Base-by-base conservation (phyloP, 1,140 invertebrate genomes). In the Adelges cooleyi region DNA sequence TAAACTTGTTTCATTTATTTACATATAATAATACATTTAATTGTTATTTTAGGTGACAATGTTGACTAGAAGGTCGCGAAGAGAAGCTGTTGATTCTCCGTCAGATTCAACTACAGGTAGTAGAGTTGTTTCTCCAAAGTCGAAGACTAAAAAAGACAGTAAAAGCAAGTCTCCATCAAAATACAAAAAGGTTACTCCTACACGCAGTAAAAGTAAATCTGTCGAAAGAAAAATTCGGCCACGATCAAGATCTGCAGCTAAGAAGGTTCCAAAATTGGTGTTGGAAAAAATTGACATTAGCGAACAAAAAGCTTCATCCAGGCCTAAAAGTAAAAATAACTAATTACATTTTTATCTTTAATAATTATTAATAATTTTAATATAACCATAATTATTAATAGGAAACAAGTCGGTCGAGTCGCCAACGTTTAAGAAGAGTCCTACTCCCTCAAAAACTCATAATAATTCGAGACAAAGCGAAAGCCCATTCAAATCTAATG, bases 41-140 rank as follows among this genome's bases (percentile, higher is more conserved):
- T n/a, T n/a, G n/a, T n/a, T n/a, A n/a, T 48, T 46, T 22, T 13
- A 48, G 42, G 8, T 59, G 0, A 6, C 25, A n/a, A 62, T 48
- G 42, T 20, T 62, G 11, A 62, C 56, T 3, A 62, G 56, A 46
- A 62, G 42, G 22, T 48, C 56, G 20, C 42, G 56, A 5, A 48
- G 33, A 48, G 56, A 62, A 33, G 42, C 9, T 0, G 5, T 29
- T 17, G 17, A 22, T 11, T 17, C 40, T 8, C 10, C 40, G 3
- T 38, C 36, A 8, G 6, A 38, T 8, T 8, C 6, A 38, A 38
- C 6, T 13, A 13, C 6, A 38, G 36, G 6, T 8, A 8, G 6
- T 8, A 13, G 36, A 8, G 36, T 38, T 38, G 3, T 4, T 8
- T 8, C 5, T 4, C 40, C 40, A n/a, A 44, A 44, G n/a, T 8